phyloP scores from a whole-genome alignment of 2,888 invertebrate genomes.

The Dryocosmus kuriphilus region DNA sequence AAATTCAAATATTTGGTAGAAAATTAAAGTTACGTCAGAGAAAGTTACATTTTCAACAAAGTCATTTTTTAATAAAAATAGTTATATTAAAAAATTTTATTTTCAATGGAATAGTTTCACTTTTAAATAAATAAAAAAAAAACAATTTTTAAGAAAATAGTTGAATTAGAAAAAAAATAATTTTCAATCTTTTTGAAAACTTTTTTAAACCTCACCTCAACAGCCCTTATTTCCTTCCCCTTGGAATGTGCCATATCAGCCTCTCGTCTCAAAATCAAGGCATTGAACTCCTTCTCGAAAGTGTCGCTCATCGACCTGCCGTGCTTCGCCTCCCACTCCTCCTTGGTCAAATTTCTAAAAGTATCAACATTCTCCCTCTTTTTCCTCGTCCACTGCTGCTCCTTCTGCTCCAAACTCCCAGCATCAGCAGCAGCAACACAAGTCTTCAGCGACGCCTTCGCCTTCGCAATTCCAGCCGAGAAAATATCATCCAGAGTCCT shows the following conservation, averaged over 20 bases:
- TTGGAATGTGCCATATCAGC: slow-evolving; percentile 24
- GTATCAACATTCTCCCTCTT: slow-evolving; percentile 66
- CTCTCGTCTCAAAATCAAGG: slow-evolving; percentile 40
- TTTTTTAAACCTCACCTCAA: slow-evolving; percentile 16
- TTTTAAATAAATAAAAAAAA: no score
- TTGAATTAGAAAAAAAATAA: no score
- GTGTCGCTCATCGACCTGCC: slow-evolving; percentile 47
- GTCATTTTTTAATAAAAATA: no score
- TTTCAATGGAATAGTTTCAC: no score
- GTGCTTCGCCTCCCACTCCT: slow-evolving; percentile 74
- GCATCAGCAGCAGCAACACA: slow-evolving; percentile 16
- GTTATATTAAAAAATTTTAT: no score
- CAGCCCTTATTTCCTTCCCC: slow-evolving; percentile 39
- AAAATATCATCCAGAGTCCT: slow-evolving; percentile 68
- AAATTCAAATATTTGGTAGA: no score
- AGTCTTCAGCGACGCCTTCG: slow-evolving; percentile 55
- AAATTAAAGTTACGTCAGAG: no score
- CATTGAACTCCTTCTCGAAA: slow-evolving; percentile 31
- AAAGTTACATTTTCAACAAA: no score
- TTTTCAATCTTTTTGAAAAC: no score
- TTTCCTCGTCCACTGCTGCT: slow-evolving; percentile 64
- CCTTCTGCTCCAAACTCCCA: slow-evolving; percentile 42
- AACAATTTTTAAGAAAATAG: no score
- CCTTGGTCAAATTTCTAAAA: slow-evolving; percentile 73
- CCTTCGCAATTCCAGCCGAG: slow-evolving; percentile 67